Percentiles rank a stretch among this genome's conserved stretches.
phyloP scores from a whole-genome alignment of 2,113 vertebrate species.

The Aythya baeri region DNA sequence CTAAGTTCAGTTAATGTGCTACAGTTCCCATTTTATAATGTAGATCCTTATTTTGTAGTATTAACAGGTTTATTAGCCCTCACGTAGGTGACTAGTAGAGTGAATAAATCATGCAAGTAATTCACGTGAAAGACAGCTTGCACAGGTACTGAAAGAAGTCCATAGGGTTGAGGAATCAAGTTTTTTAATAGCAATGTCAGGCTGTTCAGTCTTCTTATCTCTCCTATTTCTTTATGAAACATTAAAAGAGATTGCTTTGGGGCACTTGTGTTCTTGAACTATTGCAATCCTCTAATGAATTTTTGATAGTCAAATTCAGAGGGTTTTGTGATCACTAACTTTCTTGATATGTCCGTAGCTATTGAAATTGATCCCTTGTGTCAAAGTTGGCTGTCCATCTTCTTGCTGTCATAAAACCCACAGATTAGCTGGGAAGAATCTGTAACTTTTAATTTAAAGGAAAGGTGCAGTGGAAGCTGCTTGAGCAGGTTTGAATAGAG shows the following conservation, averaged over 20 bases:
- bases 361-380: slow-evolving; percentile 43
- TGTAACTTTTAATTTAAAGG: slow-evolving; percentile 50
- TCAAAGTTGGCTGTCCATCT: slow-evolving; percentile 21
- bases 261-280: slow-evolving; percentile 63
- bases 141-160: background rate
- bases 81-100: background rate
- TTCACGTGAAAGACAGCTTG: slow-evolving; percentile 24
- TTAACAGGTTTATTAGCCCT: background rate
- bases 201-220: slow-evolving; percentile 49
- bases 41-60: background rate
- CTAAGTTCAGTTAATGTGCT: background rate
- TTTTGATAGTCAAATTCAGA: slow-evolving; percentile 54
- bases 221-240: slow-evolving; percentile 53
- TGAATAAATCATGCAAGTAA: slow-evolving; percentile 50
- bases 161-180: slow-evolving; percentile 9
- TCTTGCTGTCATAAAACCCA: slow-evolving; percentile 29
- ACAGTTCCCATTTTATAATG: background rate
- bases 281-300: slow-evolving; percentile 54
- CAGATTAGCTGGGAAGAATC: slow-evolving; percentile 6
- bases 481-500: slow-evolving; percentile 15
- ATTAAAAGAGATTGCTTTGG: slow-evolving; percentile 54
- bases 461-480: slow-evolving; percentile 31
- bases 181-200: slow-evolving; percentile 42
- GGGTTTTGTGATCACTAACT: slow-evolving; percentile 44
- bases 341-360: slow-evolving; percentile 16